Evolutionary conservation across 2,113 vertebrate genomes (phyloP), one percentile per base, ranked within the genome.

Genomic region (Saccopteryx bilineata): DNA sequence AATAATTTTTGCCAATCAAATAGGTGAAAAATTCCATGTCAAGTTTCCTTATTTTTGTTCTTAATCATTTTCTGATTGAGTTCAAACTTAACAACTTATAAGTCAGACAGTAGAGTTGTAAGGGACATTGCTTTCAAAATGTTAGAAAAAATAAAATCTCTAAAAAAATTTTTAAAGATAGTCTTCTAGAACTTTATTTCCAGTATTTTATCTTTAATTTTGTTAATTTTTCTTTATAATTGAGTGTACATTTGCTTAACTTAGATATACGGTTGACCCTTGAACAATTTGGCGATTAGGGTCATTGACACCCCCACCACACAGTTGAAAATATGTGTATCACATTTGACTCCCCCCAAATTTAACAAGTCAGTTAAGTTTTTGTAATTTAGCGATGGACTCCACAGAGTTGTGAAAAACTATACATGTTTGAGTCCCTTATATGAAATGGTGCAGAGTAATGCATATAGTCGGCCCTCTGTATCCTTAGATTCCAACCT

Each of bases 81-180:
- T 80, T 88, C 54, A 84, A 88, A 85, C 76, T 81, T 87, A 31
- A 81, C 52, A 85, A 92, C 71, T 82, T 82, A 39, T 84, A 95
- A 86, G 65, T 75, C 63, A 89, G n/a, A 21, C 15, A 78, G 50
- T 76, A 31, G n/a, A 75, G 28, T 69, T 52, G 19, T 63, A 75
- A 86, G n/a, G 9, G 48, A 5, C 54, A 5, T 15, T 80, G 46
- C 26, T 83, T n/a, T 82, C n/a, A n/a, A 23, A 58, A 8, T 80
- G 14, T 58, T 94, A 60, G 74, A 83, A 86, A 58, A 26, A 18
- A 95, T 78, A 82, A 78, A 83, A 61, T 95, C 56, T 97, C 13
- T 9, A 52, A 96, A 83, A 23, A 50, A 2, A 26, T 81, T 54
- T 9, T 21, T n/a, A 72, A 75, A 61, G 52, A 1, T 21, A 23